Evolutionary conservation across 2,113 vertebrate genomes (phyloP).

Genomic region (Cariama cristata): DNA sequence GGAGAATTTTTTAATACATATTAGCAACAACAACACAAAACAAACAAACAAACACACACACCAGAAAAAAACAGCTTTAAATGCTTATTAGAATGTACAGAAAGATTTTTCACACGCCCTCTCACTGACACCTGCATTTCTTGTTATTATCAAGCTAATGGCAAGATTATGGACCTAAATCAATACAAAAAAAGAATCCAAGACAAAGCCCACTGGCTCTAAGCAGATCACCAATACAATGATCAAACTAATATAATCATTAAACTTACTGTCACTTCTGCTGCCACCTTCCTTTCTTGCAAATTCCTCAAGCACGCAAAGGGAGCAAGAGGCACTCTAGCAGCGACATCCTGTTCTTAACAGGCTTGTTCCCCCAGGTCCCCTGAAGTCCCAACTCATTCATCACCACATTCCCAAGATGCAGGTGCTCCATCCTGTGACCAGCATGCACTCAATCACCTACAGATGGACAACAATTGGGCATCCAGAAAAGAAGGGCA

Average conservation of each 20-base stretch:
- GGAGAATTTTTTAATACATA: background rate
- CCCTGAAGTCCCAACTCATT: background rate
- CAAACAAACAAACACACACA: background rate
- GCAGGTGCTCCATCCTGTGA: constrained; percentile 19
- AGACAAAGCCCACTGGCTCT: background rate
- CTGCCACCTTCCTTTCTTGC: background rate
- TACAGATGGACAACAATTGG: background rate
- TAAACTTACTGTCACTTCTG: constrained; percentile 34
- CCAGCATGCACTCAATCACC: background rate
- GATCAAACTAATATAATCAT: background rate
- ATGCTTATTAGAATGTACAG: background rate
- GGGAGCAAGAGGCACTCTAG: background rate
- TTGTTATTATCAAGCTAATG: background rate
- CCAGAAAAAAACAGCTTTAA: background rate
- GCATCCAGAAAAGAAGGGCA: background rate
- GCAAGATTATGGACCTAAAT: background rate
- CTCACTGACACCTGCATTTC: background rate
- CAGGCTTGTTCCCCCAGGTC: background rate
- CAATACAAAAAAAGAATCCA: background rate
- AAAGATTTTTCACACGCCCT: background rate
- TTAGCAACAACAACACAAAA: background rate
- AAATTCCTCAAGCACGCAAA: background rate
- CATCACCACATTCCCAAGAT: background rate
- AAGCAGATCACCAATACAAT: background rate
- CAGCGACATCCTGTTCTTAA: background rate